Evolutionary conservation across 2,888 invertebrate genomes (phyloP).

Genomic region (Ormia ochracea): DNA sequence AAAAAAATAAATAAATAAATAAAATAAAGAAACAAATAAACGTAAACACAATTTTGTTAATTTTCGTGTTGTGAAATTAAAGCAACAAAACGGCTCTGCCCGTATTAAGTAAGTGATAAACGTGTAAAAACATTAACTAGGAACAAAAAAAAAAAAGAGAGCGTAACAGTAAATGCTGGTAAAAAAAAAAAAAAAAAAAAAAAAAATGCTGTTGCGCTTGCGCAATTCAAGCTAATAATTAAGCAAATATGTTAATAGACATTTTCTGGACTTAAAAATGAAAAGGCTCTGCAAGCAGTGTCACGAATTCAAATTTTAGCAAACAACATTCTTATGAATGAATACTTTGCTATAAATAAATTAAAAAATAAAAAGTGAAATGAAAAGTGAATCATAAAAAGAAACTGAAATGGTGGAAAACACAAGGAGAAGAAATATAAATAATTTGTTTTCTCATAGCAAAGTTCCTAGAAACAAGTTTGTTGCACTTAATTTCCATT

Average conservation of each 20-base stretch:
- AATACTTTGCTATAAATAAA: not conserved
- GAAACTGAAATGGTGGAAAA: not conserved
- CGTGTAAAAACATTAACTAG: not conserved
- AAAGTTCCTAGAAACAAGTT: not conserved
- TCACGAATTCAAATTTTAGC: too few species aligned
- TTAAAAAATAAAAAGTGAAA: conserved; percentile 34
- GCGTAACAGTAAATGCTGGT: not conserved
- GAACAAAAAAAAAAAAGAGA: not conserved
- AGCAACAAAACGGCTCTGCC: conserved; percentile 1
- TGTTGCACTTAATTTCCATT: conserved; percentile 32
- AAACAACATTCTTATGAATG: too few species aligned
- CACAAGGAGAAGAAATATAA: not conserved
- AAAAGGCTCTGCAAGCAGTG: too few species aligned
- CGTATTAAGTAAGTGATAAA: conserved; percentile 57
- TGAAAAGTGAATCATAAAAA: conserved; percentile 30
- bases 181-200: too few species aligned
- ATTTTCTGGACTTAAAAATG: too few species aligned
- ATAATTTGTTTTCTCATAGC: not conserved
- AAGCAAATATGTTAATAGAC: too few species aligned
- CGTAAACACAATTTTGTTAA: not conserved
- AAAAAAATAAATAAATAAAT: too few species aligned
- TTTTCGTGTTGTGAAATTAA: conserved; percentile 6
- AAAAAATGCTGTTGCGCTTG: conserved; percentile 2
- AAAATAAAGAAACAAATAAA: conserved; percentile 23
- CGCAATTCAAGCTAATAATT: conserved; percentile 1